Percentiles rank a stretch among this genome's conserved stretches.
phyloP scores from a whole-genome alignment of 2,113 vertebrate genomes.

The Pygoscelis antarcticus region DNA sequence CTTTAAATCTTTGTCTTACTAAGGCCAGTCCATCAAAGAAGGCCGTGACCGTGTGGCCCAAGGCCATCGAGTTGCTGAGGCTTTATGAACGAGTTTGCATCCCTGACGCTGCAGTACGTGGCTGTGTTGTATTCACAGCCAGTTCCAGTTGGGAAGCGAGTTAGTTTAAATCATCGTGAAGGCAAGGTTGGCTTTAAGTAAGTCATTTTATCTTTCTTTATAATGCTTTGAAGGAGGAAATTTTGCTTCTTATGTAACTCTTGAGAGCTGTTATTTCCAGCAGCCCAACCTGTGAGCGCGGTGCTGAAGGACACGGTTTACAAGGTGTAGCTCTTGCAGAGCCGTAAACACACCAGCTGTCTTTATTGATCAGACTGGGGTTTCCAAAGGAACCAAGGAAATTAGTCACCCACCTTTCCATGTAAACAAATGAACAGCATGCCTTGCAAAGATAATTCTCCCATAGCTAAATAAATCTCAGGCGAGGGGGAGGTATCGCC shows the following conservation, averaged over 20 bases:
- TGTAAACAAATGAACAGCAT: background rate
- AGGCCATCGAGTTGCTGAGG: accelerated
- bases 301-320: background rate
- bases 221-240: background rate
- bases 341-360: accelerated
- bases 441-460: background rate
- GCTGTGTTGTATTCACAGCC: accelerated
- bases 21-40: background rate
- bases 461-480: accelerated
- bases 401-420: background rate
- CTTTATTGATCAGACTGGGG: background rate
- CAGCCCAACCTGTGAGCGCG: background rate
- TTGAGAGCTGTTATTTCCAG: background rate
- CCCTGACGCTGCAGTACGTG: accelerated
- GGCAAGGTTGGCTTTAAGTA: background rate
- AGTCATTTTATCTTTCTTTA: background rate
- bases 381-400: background rate
- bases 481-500: accelerated
- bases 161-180: background rate
- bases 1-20: background rate
- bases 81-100: background rate
- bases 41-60: background rate
- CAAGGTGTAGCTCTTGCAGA: background rate
- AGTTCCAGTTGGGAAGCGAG: background rate
- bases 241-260: background rate